phyloP scores from a whole-genome alignment of 92 coral and sea anemone genomes.

The Nematostella vectensis region DNA sequence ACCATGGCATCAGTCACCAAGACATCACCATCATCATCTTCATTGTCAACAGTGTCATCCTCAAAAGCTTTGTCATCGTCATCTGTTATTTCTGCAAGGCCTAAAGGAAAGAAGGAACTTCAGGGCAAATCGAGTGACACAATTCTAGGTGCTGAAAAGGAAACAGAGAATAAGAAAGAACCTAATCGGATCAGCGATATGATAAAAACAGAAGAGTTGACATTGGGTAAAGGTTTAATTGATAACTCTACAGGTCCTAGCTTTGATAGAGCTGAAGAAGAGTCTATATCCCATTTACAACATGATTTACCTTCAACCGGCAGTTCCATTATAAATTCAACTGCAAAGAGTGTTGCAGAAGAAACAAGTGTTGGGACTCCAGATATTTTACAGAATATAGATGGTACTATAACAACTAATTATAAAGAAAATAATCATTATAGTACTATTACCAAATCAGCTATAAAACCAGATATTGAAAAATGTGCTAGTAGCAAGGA shows the following conservation, averaged over 20 bases:
- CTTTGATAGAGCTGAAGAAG: too few relatives aligned
- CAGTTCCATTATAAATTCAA: too few relatives aligned
- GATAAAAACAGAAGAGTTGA: too few relatives aligned
- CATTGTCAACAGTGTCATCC: not conserved
- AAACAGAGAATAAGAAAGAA: too few relatives aligned
- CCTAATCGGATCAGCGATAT: too few relatives aligned
- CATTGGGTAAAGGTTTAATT: too few relatives aligned
- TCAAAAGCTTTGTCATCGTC: not conserved
- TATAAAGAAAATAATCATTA: not conserved
- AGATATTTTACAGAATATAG: conserved; percentile 1
- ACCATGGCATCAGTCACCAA: not conserved
- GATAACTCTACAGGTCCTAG: too few relatives aligned
- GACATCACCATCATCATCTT: not conserved
- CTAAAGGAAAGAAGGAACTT: too few relatives aligned
- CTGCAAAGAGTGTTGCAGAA: too few relatives aligned
- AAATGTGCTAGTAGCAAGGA: not conserved
- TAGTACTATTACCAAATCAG: not conserved
- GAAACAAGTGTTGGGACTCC: conserved; percentile 8
- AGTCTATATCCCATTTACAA: too few relatives aligned
- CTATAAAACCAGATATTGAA: not conserved
- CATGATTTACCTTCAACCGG: too few relatives aligned
- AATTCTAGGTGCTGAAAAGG: conserved; percentile 7
- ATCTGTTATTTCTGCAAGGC: not conserved
- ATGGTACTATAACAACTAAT: not conserved
- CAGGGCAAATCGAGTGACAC: conserved; percentile 2